phyloP scores from a whole-genome alignment of 2,797 vertebrate species.

The Danio choprae region DNA sequence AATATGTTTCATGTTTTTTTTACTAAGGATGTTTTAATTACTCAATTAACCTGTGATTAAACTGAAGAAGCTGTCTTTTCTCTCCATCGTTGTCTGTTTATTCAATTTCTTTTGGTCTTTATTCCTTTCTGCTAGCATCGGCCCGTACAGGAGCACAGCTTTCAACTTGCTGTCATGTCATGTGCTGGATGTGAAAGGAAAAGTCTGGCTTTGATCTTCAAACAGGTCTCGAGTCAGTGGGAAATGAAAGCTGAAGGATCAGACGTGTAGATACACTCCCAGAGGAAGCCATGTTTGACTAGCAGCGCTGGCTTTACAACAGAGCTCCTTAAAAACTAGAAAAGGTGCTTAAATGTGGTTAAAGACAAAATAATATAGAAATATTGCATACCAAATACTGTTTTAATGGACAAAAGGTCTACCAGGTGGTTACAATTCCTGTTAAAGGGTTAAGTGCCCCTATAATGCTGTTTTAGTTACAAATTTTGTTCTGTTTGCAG shows the following conservation, averaged over 20 bases:
- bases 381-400: too few relatives aligned
- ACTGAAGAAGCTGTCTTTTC: too few relatives aligned
- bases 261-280: conserved; percentile 17
- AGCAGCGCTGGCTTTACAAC: neutral
- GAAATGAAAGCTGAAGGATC: conserved; percentile 36
- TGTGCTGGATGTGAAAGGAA: conserved; percentile 21
- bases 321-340: neutral
- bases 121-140: neutral
- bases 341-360: neutral
- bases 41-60: neutral
- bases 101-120: neutral
- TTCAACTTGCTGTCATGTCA: conserved; percentile 25
- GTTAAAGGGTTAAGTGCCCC: too few relatives aligned
- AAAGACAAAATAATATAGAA: neutral
- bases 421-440: too few relatives aligned
- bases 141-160: neutral
- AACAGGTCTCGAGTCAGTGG: conserved; percentile 31
- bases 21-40: neutral
- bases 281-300: neutral
- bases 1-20: neutral
- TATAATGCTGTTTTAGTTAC: too few relatives aligned
- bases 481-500: too few relatives aligned
- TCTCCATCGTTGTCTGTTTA: neutral
- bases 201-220: conserved; percentile 39
- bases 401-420: too few relatives aligned